A percentile compares a stretch with the other conserved stretches of the same genome.
Evolutionary conservation across 2,797 vertebrate genomes (phyloP).

Genomic region (Pangasius mekongensis): DNA sequence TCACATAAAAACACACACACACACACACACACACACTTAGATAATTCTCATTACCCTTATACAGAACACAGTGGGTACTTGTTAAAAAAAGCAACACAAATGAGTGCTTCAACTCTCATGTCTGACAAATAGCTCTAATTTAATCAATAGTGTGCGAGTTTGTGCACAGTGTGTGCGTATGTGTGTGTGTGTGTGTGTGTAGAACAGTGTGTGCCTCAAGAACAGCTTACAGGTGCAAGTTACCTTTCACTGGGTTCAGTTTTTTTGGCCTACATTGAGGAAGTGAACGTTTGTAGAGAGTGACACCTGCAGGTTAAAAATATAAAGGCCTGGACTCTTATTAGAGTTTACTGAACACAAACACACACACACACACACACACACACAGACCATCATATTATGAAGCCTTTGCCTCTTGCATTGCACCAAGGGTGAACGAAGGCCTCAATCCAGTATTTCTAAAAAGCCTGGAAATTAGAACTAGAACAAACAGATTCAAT

Average conservation of each 20-base stretch:
- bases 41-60: conserved; percentile 21
- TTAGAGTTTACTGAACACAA: neutral
- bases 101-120: conserved; percentile 13
- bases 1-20: conserved; percentile 4
- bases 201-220: conserved; percentile 29
- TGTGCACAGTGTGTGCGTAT: conserved; percentile 8
- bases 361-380: conserved; percentile 26
- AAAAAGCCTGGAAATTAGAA: conserved; percentile 6
- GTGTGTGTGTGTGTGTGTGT: conserved; percentile 27
- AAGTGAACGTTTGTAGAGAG: conserved; percentile 41
- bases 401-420: neutral
- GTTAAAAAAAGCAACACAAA: conserved; percentile 40
- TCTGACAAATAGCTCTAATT: conserved; percentile 45
- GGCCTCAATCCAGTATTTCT: conserved; percentile 24
- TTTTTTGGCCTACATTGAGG: neutral
- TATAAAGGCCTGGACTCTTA: neutral
- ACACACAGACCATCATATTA: conserved; percentile 18
- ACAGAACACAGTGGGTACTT: conserved; percentile 21
- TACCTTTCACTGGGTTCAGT: neutral
- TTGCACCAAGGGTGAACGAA: neutral
- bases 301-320: conserved; percentile 43
- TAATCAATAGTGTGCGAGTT: conserved; percentile 26
- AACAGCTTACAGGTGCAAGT: conserved; percentile 18
- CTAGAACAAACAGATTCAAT: neutral
- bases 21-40: conserved; percentile 23